Base-by-base conservation (phyloP, 1,140 invertebrate genomes). In the Nasonia vitripennis region DNA sequence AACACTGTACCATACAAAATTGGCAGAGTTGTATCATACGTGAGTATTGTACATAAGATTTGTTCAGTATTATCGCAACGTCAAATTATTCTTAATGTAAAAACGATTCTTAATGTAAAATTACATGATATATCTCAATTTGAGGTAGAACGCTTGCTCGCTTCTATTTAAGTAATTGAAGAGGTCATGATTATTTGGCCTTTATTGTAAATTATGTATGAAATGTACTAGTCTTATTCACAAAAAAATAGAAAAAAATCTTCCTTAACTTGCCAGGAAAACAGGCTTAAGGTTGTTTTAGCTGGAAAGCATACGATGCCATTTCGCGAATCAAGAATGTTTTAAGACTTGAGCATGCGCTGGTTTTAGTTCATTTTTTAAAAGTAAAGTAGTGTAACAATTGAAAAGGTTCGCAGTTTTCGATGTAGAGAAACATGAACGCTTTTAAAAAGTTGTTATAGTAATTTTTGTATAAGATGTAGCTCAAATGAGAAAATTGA, bases 1-100 rank as follows among this genome's bases (percentile, higher is more conserved):
- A 55, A 31, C 14, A 31, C n/a, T 77, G 82, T 78, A 78, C 77
- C 20, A 70, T 78, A 78, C 17, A 55, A 31, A 34, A 82, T 82
- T 82, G 48, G 23, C 70, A 77, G 73, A 31, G 2, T 77, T 77
- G 73, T 77, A 83, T 83, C 55, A 77, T 83, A 75, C 31, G 23
- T 31, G 41, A 84, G 17, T 84, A 37, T 41, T 84, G 83, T 84
- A 84, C 12, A 84, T 84, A 84, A 34, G n/a, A 62, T 84, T 78
- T 73, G 77, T 37, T 84, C 83, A 84, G 83, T 84, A 84, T 84
- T 84, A 84, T 84, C 73, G 12, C 45, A 71, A 77, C 45, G 51
- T 14, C 62, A 41, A 83, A 75, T 41, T 75, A 77, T 77, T 23
- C 3, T 73, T 17, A 74, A 75, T 82, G 71, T 45, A 77, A 77